Evolutionary conservation across 1,140 invertebrate genomes (phyloP).

Genomic region (Arctopsyche grandis): DNA sequence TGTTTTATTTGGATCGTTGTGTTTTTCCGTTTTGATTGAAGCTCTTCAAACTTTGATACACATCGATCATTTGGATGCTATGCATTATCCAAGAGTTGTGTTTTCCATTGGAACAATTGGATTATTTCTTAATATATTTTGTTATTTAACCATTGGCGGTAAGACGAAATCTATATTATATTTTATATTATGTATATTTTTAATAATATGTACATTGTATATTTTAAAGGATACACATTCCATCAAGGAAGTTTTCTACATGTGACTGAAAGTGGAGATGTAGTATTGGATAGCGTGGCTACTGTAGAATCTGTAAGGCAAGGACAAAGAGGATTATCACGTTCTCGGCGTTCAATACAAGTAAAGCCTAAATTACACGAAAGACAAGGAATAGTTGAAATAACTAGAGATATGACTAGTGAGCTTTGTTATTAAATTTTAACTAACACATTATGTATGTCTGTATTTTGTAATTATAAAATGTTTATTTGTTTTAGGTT

Average conservation of each 20-base stretch:
- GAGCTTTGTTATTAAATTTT: slow-evolving; percentile 31
- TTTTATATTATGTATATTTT: slow-evolving; percentile 17
- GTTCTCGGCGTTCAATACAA: slow-evolving; percentile 52
- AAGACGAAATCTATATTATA: slow-evolving; percentile 7
- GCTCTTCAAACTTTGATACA: slow-evolving; percentile 82
- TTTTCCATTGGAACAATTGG: slow-evolving; percentile 74
- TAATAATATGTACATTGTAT: not conserved
- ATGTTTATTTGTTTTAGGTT: slow-evolving; percentile 63
- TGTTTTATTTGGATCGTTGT: slow-evolving; percentile 84
- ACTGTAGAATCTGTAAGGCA: slow-evolving; percentile 62
- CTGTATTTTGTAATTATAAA: not conserved
- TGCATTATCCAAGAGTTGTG: slow-evolving; percentile 59
- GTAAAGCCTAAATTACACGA: slow-evolving; percentile 58
- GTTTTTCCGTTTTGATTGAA: slow-evolving; percentile 84
- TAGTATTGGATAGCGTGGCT: slow-evolving; percentile 70
- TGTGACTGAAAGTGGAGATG: slow-evolving; percentile 72
- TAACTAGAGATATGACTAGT: slow-evolving; percentile 72
- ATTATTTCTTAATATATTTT: slow-evolving; percentile 75
- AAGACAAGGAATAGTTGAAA: slow-evolving; percentile 66
- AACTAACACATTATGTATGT: not conserved
- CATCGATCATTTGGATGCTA: slow-evolving; percentile 69
- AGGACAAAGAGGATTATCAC: slow-evolving; percentile 65
- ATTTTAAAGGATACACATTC: slow-evolving; percentile 69
- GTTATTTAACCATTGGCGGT: slow-evolving; percentile 80
- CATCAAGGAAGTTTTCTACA: slow-evolving; percentile 80